These are phyloP conservation scores for Anableps anableps DNA, from an alignment of 2,797 vertebrate species.

Conservation along the genomic window DNA sequence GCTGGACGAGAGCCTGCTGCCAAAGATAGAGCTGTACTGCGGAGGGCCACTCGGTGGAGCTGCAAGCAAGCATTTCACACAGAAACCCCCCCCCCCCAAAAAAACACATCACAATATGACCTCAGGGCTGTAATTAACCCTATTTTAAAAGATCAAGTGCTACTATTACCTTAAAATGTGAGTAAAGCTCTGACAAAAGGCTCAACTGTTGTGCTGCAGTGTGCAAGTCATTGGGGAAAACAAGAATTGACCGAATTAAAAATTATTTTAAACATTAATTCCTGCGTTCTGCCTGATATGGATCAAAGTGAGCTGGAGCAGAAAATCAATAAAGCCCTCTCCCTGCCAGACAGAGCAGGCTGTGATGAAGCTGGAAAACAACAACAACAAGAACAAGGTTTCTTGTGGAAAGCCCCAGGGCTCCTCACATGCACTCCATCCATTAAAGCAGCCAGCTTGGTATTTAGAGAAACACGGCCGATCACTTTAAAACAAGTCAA, in stretches of 20 bases:
- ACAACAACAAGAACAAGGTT: conserved; percentile 14
- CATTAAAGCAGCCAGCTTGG: conserved; percentile 8
- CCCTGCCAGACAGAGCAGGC: conserved; percentile 29
- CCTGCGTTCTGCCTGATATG: conserved; percentile 29
- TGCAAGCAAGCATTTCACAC: conserved; percentile 60
- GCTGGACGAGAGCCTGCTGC: conserved; percentile 81
- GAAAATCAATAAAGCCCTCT: conserved; percentile 66
- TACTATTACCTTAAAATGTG: not conserved
- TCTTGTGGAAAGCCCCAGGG: conserved; percentile 11
- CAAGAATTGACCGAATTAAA: conserved; percentile 29
- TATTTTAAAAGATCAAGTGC: conserved; percentile 21
- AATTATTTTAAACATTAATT: conserved; percentile 16
- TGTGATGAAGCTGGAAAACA: conserved; percentile 39
- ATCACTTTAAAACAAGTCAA: conserved; percentile 33
- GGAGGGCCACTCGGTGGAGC: conserved; percentile 80
- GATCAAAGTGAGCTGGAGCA: conserved; percentile 49
- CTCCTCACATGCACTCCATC: conserved; percentile 23
- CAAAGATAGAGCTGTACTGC: conserved; percentile 82
- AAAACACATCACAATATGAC: not conserved
- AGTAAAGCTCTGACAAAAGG: not conserved
- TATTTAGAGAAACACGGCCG: conserved; percentile 9
- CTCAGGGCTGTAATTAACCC: conserved; percentile 9
- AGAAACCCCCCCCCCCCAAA: conserved; percentile 9
- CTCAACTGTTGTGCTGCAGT: conserved; percentile 10
- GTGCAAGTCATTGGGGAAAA: conserved; percentile 29